phyloP scores from a whole-genome alignment of 2,888 invertebrate species.

The Chalcosyrphus nemorum region DNA sequence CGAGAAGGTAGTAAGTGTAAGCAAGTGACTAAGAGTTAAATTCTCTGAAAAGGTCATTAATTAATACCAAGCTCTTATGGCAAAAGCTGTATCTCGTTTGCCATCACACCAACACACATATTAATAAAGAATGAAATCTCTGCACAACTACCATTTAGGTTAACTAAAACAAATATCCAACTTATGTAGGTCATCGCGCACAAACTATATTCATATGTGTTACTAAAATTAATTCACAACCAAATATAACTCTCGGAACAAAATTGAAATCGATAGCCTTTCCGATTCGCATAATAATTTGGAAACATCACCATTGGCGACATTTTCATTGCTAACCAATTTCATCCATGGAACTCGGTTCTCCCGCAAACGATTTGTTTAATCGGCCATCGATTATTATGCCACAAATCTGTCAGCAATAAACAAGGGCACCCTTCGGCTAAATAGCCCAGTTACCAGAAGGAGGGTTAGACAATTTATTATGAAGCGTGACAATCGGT shows the following conservation, averaged over 20 bases:
- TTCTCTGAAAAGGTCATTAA: too few species aligned
- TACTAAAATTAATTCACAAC: neutral
- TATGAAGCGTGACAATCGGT: slow-evolving; percentile 58
- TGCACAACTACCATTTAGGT: too few species aligned
- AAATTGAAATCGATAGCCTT: slow-evolving; percentile 5
- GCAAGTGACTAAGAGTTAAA: too few species aligned
- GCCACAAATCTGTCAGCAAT: slow-evolving; percentile 54
- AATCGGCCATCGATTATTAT: slow-evolving; percentile 50
- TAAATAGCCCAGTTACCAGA: neutral
- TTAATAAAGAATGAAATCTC: too few species aligned
- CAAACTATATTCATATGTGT: neutral
- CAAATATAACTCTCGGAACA: neutral
- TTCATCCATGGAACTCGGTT: slow-evolving; percentile 3
- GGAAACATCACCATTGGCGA: neutral
- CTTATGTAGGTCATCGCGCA: too few species aligned
- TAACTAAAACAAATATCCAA: too few species aligned
- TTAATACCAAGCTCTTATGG: too few species aligned
- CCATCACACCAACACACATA: too few species aligned
- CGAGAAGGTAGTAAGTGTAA: too few species aligned
- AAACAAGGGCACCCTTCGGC: slow-evolving; percentile 26
- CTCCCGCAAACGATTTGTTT: slow-evolving; percentile 27
- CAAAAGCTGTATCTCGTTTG: too few species aligned
- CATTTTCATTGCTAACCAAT: slow-evolving; percentile 13
- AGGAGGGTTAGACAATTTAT: slow-evolving; percentile 10
- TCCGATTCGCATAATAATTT: neutral